A percentile compares a stretch with the other conserved stretches of the same genome.
These are phyloP conservation scores for Eledona agricola DNA, from an alignment of 2,888 invertebrate species.

Conservation along the genomic window DNA sequence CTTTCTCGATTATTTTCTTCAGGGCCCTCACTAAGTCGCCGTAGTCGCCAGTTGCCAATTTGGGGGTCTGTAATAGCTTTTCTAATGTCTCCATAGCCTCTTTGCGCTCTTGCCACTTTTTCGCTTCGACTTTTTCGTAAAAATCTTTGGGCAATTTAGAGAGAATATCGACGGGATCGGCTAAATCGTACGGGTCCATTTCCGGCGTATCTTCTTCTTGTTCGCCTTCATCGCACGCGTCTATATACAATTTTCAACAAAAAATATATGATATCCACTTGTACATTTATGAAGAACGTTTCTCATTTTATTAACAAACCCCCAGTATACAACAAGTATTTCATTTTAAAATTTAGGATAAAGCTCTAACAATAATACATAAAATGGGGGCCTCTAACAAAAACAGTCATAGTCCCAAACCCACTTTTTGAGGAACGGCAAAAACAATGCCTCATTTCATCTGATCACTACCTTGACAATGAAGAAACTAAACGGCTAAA, in stretches of 20 bases:
- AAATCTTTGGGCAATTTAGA: conserved; percentile 95
- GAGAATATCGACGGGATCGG: conserved; percentile 92
- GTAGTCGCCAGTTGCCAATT: conserved; percentile 91
- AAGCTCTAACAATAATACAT: too few species aligned
- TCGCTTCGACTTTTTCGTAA: conserved; percentile 91
- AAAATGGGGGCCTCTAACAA: too few species aligned
- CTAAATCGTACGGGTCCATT: conserved; percentile 88
- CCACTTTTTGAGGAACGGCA: too few species aligned
- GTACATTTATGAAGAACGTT: too few species aligned
- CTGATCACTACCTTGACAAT: too few species aligned
- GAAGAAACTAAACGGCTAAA: too few species aligned
- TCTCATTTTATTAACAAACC: conserved; percentile 8
- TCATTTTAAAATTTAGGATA: too few species aligned
- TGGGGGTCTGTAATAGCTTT: conserved; percentile 80
- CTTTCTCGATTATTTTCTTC: conserved; percentile 92
- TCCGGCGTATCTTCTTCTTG: conserved; percentile 65
- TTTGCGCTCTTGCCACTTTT: conserved; percentile 97
- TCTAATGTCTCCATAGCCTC: conserved; percentile 88
- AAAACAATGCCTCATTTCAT: too few species aligned
- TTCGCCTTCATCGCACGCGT: conserved; percentile 65
- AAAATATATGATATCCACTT: too few species aligned
- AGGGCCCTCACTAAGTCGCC: conserved; percentile 86
- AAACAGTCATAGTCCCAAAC: too few species aligned
- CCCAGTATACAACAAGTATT: too few species aligned
- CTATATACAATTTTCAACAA: too few species aligned